A percentile compares a stretch with the other conserved stretches of the same genome.
phyloP scores from a whole-genome alignment of 2,888 invertebrate species.

The Tribolium freemani region DNA sequence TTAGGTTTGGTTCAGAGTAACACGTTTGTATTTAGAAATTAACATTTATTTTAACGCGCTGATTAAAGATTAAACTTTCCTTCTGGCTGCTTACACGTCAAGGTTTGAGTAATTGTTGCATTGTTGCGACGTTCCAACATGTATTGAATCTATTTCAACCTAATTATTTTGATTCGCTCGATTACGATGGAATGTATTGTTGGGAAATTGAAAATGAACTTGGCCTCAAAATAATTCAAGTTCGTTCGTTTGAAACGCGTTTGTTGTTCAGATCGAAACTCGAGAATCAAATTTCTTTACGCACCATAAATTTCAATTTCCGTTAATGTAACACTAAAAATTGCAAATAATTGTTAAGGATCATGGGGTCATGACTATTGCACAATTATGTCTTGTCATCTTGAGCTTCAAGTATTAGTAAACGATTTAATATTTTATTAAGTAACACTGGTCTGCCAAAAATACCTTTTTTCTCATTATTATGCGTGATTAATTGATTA shows the following conservation, averaged over 20 bases:
- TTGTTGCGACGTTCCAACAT: not conserved
- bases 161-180: not conserved
- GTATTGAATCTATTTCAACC: not conserved
- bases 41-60: not conserved
- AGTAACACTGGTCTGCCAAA: no score
- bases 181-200: not conserved
- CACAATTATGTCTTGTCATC: not conserved
- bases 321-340: not conserved
- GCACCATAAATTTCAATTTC: not conserved
- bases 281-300: not conserved
- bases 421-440: no score
- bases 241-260: not conserved
- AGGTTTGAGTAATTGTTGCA: not conserved
- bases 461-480: no score
- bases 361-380: not conserved
- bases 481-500: no score
- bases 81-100: not conserved
- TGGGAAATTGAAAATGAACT: not conserved
- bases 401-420: no score
- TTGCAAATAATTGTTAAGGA: not conserved
- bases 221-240: not conserved
- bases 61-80: not conserved
- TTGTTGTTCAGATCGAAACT: not conserved
- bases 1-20: slow-evolving; percentile 13
- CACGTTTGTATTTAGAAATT: slow-evolving; percentile 7